Evolutionary conservation across 2,113 vertebrate species (phyloP), one percentile per base, ranked within the genome.

Genomic region (Tragelaphus buxtoni): DNA sequence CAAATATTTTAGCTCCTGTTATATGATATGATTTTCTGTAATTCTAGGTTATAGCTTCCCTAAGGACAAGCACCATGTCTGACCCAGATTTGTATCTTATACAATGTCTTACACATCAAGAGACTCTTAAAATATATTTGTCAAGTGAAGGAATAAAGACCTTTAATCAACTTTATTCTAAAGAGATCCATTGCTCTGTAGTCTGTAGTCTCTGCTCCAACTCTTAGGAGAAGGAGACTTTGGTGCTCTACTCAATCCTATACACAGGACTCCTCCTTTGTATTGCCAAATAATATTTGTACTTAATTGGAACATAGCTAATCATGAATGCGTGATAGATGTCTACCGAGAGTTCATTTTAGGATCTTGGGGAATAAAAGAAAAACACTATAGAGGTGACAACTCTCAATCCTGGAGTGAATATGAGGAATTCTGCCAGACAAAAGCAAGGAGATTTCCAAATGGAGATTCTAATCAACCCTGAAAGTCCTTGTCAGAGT

Each of bases 371-470:
- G 1, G 1, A 22, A 45, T 13, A 90, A 87, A 47, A n/a, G 4
- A 42, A 47, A 16, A 26, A 2, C 4, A 45, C 16, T 24, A 4
- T 74, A 76, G 96, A 91, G 24, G 30, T 95, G 88, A 88, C 94
- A 96, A 93, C 55, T 88, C 49, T 45, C 96, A 94, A 96, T 88
- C 74, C 30, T 90, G 56, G 55, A 90, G 47, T 69, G 18, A 96
- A 45, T 49, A 35, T 60, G 35, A 12, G 63, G 55, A 24, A 88
- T 76, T 94, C 24, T 49, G 26, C 39, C 93, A 94, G 97, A 89
- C 42, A 95, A 91, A 95, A 94, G 22, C 60, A 65, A 61, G 65
- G 60, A 60, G 58, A 89, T 65, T 94, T 88, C 80, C 26, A 95
- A 93, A 30, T 22, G 7, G 69, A 92, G 81, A 94, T 96, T 88